Percentiles rank a stretch among this genome's conserved stretches.
Evolutionary conservation across 2,797 vertebrate genomes (phyloP).

Genomic region (Spheniscus humboldti): DNA sequence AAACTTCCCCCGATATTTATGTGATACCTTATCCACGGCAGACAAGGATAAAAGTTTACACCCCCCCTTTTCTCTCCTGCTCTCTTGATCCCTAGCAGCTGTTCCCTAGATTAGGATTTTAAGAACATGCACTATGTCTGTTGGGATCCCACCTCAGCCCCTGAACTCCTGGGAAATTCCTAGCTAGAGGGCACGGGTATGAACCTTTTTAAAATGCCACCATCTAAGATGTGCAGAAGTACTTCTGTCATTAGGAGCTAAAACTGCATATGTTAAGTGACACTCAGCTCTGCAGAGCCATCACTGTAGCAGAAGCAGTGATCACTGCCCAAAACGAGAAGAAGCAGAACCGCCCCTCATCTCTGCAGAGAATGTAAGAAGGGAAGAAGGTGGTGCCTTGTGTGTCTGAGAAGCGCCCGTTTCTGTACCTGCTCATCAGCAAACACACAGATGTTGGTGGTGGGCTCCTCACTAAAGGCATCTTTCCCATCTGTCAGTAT

Average conservation of each 20-base stretch:
- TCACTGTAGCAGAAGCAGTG: neutral
- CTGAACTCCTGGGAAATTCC: neutral
- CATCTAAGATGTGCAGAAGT: neutral
- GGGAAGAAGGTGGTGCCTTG: neutral
- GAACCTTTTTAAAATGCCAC: neutral
- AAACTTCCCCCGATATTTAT: neutral
- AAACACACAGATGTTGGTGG: conserved; percentile 92
- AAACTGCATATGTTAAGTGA: neutral
- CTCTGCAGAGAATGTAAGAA: neutral
- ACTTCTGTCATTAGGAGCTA: neutral
- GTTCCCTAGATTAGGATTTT: neutral
- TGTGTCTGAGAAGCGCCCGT: accelerated
- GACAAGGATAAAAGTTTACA: neutral
- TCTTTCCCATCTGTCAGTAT: conserved; percentile 95
- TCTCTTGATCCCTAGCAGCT: neutral
- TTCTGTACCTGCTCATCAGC: conserved; percentile 89
- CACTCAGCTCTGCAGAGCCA: neutral
- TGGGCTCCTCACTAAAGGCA: conserved; percentile 80
- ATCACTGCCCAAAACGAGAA: neutral
- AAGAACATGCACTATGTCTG: neutral
- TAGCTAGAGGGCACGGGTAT: neutral
- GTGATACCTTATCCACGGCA: neutral
- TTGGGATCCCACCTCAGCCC: neutral
- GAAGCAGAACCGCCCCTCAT: neutral
- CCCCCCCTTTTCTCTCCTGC: neutral